A percentile compares a stretch with the other conserved stretches of the same genome.
phyloP scores from a whole-genome alignment of 2,113 vertebrate genomes.

The Coryphaenoides rupestris region DNA sequence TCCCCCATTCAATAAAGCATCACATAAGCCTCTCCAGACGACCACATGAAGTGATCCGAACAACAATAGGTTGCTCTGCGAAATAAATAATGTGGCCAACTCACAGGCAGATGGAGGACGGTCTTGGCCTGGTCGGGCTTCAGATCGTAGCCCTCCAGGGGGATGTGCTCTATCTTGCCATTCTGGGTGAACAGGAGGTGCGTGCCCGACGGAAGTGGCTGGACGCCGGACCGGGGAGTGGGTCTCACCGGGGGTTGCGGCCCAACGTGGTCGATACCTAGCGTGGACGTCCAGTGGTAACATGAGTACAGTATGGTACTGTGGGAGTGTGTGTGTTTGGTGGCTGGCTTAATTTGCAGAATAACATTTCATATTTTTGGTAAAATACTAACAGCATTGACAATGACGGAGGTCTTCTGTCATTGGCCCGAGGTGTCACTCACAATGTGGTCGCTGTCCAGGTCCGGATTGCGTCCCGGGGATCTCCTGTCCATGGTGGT shows the following conservation, averaged over 20 bases:
- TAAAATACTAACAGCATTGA: no score
- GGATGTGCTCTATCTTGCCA: slow-evolving; percentile 85
- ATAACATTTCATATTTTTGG: no score
- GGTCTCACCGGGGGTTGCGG: slow-evolving; percentile 71
- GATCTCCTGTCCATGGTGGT: slow-evolving; percentile 81
- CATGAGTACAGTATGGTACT: not conserved
- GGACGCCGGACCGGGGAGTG: slow-evolving; percentile 73
- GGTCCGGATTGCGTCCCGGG: slow-evolving; percentile 76
- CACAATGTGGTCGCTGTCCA: slow-evolving; percentile 80
- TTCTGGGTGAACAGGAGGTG: slow-evolving; percentile 88
- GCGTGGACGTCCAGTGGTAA: not conserved
- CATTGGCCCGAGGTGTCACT: slow-evolving; percentile 53
- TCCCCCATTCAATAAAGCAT: not conserved
- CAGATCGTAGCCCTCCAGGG: slow-evolving; percentile 80
- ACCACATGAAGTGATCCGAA: no score
- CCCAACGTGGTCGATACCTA: slow-evolving; percentile 74
- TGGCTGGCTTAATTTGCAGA: no score
- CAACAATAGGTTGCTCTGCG: no score
- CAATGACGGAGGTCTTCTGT: no score
- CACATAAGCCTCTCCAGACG: not conserved
- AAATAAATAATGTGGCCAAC: slow-evolving; percentile 43
- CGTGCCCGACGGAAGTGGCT: slow-evolving; percentile 80
- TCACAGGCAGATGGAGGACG: slow-evolving; percentile 84
- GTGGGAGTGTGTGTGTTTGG: no score
- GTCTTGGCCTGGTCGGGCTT: slow-evolving; percentile 79